Evolutionary conservation across 2,113 vertebrate genomes (phyloP), one percentile per base, ranked within the genome.

Genomic region (Glareola pratincola): DNA sequence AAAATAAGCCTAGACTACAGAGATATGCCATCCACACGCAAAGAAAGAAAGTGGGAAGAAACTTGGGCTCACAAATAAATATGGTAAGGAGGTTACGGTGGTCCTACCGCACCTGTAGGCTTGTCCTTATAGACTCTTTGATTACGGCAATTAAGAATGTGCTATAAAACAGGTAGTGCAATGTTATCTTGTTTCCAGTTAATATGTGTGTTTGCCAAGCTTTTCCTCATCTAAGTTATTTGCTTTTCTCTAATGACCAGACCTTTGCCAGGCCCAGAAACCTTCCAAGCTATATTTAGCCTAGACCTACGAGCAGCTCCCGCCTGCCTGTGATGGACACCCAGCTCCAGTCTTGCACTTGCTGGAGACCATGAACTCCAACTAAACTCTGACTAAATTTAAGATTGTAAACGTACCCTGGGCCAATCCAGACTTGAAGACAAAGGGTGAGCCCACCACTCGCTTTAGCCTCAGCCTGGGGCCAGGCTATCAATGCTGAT

Each of bases 171-270:
- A 64, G 23, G 68, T 60, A 87, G 83, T 29, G 36, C 73, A 54
- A n/a, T 1, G 5, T 94, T 95, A 79, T 69, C 80, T 94, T 94
- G 66, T 87, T 96, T 87, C 92, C 24, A 87, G 84, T 37, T 95
- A 88, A 82, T 94, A 82, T 41, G 19, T 41, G n/a, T 77, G 41
- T 56, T 94, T 87, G 62, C 69, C 88, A 89, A 95, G 53, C 36
- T 86, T 53, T 72, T 72, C 26, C 57, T 76, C 60, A 82, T 91
- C 77, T n/a, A 34, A 64, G 57, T 50, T 87, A 53, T 94, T 95
- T 96, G 60, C 43, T 94, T 91, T 90, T 57, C 76, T 57, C 66
- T 81, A 76, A 82, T 34, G 53, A 57, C 43, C 72, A 48, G 12
- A 23, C 68, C 69, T 68, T 84, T 75, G 51, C 64, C 37, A 57